phyloP scores from a whole-genome alignment of 23 tunicate species.

The Diplosoma virens region DNA sequence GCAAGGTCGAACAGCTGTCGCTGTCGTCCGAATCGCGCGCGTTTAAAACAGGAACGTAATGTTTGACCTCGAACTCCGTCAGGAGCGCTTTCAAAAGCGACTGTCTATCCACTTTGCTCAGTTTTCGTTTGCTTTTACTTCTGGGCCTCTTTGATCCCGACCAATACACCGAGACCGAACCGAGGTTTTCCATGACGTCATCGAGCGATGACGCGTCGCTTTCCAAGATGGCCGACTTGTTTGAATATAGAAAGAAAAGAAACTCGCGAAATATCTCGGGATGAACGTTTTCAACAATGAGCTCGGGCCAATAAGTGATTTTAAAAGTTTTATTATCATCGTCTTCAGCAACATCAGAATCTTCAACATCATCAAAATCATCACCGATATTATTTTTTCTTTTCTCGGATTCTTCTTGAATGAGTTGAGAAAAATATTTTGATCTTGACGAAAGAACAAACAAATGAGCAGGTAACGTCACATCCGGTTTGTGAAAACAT shows the following conservation, averaged over 20 bases:
- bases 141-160: background rate
- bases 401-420: background rate
- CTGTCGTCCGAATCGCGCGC: background rate
- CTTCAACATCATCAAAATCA: no score
- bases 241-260: conserved; percentile 54
- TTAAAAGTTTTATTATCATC: no score
- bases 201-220: background rate
- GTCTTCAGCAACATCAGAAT: no score
- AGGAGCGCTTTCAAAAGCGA: background rate
- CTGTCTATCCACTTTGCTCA: background rate
- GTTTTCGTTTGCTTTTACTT: background rate
- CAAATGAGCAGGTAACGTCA: conserved; percentile 27
- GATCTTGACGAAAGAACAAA: conserved; percentile 42
- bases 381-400: no score
- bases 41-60: background rate
- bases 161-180: conserved; percentile 26
- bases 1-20: background rate
- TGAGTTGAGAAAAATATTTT: background rate
- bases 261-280: conserved; percentile 39
- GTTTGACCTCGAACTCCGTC: background rate
- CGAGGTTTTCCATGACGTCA: background rate
- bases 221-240: background rate
- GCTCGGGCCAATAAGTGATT: no score
- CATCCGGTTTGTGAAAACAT: conserved; percentile 20
- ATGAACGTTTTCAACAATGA: conserved; percentile 51